Base-by-base conservation (phyloP, 2,113 vertebrate species). In the Pseudopodoces humilis region DNA sequence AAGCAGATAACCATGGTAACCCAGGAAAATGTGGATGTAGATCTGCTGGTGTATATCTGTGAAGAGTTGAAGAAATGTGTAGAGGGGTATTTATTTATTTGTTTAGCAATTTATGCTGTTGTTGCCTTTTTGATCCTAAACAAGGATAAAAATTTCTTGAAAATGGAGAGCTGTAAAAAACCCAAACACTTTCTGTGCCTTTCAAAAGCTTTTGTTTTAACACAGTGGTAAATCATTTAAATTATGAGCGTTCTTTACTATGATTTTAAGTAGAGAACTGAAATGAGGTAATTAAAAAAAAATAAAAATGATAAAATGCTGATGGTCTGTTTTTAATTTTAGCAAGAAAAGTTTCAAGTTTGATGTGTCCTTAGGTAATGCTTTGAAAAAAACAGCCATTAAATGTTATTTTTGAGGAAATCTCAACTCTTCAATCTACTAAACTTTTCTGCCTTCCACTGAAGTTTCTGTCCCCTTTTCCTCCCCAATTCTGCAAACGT, bases 1-100 rank as follows among this genome's bases (percentile, higher is more conserved):
- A 75, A 88, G n/a, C 15, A 78, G 35, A 90, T 86, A 89, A 93
- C 72, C 52, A 60, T 84, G 84, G 86, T 84, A 94, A 95, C 60
- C 14, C 43, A 82, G 52, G 44, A 67, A 86, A 77, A 70, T 4
- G 16, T 59, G 13, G 39, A 19, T 24, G 28, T 35, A 50, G 11
- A 43, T 72, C 23, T 90, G 43, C 37, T 86, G 46, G 31, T 59
- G 8, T 56, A 1, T 33, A 11, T 90, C 59, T 47, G n/a, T 28
- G 39, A 16, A 47, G 47, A 60, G n/a, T 1, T 55, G 46, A 60
- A 58, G 35, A 58, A 75, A 75, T 39, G 8, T 27, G 9, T 23
- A 52, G 23, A 49, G 2, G 13, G 6, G 1, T 6, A 2, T 44
- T 41, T n/a, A 13, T 52, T 77, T 60, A 27, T 50, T 79, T 65